Evolutionary conservation across 2,113 vertebrate species (phyloP), one percentile per base, ranked within the genome.

Genomic region (Synchiropus splendidus): DNA sequence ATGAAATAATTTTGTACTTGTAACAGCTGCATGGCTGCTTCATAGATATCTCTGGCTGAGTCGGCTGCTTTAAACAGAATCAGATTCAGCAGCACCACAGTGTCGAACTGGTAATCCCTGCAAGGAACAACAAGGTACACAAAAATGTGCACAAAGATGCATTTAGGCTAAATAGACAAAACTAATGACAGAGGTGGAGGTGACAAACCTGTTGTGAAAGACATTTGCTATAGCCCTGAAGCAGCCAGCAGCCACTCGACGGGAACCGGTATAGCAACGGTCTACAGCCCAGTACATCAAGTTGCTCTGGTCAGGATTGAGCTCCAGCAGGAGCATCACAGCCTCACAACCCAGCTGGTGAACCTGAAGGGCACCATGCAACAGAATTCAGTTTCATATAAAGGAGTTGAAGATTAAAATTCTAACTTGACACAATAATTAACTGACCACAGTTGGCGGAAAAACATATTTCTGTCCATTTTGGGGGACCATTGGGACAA

Each of bases 31-130:
- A 99, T 99, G 73, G 95, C 90, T 63, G 89, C 89, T 77, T 99
- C 94, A 71, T 99, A 99, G 67, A 97, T 90, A 45, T 91, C 89
- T 79, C 95, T 88, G 56, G 92, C 89, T 67, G 93, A 96, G 80
- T 99, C 94, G 34, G 95, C 93, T 31, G 94, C 92, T 79, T 98
- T 99, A 82, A 99, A 99, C 39, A 99, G 81, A 82, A 99, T 96
- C 64, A 99, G 86, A 79, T 97, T 97, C 59, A 99, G 87, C 31
- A 99, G 90, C 83, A 91, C 91, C 86, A 99, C 95, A 48, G 92
- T 94, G 80, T 99, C 95, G 85, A 93, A 96, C 72, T 97, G 94
- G 78, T 93, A 98, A 88, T 99, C 95, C 88, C 95, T 99, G 61
- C 61, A 12, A 51, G 37, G 4, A 18, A 39, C 6, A 6, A 15